Evolutionary conservation across 2,113 vertebrate genomes (phyloP), one percentile per base, ranked within the genome.

Genomic region (Carassius auratus): DNA sequence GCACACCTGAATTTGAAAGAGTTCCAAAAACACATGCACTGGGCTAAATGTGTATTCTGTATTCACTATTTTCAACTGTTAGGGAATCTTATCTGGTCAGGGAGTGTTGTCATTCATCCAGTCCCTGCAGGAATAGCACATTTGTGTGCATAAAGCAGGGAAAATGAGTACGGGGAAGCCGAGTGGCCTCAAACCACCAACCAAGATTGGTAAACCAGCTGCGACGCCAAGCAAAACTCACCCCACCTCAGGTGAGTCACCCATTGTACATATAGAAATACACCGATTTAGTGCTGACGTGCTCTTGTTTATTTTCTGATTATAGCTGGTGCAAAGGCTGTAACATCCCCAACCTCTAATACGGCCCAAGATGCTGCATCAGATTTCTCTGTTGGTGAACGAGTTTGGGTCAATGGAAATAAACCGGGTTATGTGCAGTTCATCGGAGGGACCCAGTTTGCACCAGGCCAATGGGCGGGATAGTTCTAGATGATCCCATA

Each of bases 381-480:
- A 9, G 97, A 98, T 89, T 99, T 97, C 84, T 90, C 95, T 61
- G 92, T 97, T 0, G 97, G 98, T 5, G 97, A 99, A 15, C 94
- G 93, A 15, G 96, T 99, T 73, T 99, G 97, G 97, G 97, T 99
- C 68, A 99, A 98, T 2, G 97, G 97, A 13, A 97, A 96, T 90
- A 99, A 98, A 85, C 96, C 97, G 0, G 98, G 98, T 38, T 96
- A 94, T n/a, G 97, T 99, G 86, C 96, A 96, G 87, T 99, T 98
- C 85, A 92, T 99, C 1, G 98, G 98, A 1, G 95, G 95, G 26
- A 97, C 97, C 0, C 98, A 99, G 88, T 99, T 99, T 57, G 98
- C 98, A 1, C 97, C 97, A 0, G 97, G 98, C 3, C 97, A 98
- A 86, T 99, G 98, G 98, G 98, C 98, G 0, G 97, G 98, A 97